Base-by-base conservation (phyloP, 2,888 invertebrate genomes). In the Endomychus coccineus region DNA sequence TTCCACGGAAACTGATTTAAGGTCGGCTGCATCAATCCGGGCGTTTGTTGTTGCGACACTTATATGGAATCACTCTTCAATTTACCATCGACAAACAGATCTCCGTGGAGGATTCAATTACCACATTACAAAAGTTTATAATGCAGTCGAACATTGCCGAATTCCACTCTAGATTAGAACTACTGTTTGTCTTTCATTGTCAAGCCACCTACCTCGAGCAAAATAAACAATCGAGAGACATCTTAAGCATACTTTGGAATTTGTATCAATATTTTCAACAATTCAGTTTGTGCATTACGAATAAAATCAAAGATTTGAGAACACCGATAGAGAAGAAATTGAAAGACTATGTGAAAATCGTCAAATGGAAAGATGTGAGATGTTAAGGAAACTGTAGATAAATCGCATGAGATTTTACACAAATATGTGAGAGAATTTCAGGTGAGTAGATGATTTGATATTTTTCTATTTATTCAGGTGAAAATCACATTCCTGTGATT, bases 341-440 rank as follows among this genome's bases (percentile, higher is more conserved):
- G 7, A 83, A 83, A 48, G 94, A 94, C 49, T 91, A 89, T 58
- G 86, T 97, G 1, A 94, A 95, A 65, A 95, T 98, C 35, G 87
- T 87, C 32, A 77, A 89, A 22, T 98, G 96, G 87, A 82, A 89
- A 54, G 96, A 98, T 56, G 77, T 90, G 9, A 96, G 86, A 54
- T 92, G 81, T 97, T 35, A 90, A 87, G 50, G 84, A 86, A 48
- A 84, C 90, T 0, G 81, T 92, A 0, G 82, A 85, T 23, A 90
- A 88, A 56, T 84, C 89, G 0, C 94, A 95, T 59, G 80, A 83
- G 44, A 85, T 81, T 12, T 68, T 96, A 6, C 85, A 87, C 58
- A 92, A 91, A 61, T 82, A 83, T 56, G 78, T 89, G 17, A 85
- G 84, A 54, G 83, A 90, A 55, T 96, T 83, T 66, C 83, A 87